phyloP scores from a whole-genome alignment of 2,113 vertebrate species.

The Phaetusa simplex region DNA sequence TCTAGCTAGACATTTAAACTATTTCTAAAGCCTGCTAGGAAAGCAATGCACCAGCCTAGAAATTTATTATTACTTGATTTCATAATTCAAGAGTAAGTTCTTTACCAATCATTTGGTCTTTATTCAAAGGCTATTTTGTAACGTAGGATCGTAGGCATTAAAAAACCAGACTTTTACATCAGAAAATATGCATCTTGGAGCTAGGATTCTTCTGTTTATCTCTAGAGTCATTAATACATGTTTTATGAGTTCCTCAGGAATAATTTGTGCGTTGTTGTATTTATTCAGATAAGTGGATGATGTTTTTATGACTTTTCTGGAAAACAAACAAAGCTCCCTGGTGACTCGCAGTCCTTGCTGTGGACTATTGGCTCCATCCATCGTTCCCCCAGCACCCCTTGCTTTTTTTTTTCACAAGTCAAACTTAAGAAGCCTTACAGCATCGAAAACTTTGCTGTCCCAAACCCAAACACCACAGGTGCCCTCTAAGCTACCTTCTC shows the following conservation, averaged over 20 bases:
- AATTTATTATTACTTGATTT: background rate
- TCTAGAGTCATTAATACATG: background rate
- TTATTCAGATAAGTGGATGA: background rate
- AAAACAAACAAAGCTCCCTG: conserved; percentile 8
- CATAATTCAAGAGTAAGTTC: background rate
- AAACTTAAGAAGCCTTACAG: background rate
- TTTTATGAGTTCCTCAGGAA: conserved; percentile 34
- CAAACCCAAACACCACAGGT: background rate
- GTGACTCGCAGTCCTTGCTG: conserved; percentile 12
- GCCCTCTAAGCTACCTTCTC: background rate
- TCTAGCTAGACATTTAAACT: background rate
- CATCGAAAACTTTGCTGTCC: background rate
- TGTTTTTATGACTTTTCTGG: conserved; percentile 32
- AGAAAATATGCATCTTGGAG: background rate
- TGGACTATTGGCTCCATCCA: background rate
- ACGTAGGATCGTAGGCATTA: background rate
- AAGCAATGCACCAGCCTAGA: background rate
- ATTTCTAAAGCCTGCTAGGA: background rate
- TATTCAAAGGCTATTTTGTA: background rate
- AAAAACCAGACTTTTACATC: background rate
- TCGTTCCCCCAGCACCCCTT: background rate
- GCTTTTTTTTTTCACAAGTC: background rate
- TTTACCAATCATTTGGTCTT: background rate
- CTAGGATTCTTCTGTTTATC: background rate
- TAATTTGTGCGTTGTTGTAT: background rate